Evolutionary conservation across 2,888 invertebrate species (phyloP).

Genomic region (Acanthosepion esculentum): DNA sequence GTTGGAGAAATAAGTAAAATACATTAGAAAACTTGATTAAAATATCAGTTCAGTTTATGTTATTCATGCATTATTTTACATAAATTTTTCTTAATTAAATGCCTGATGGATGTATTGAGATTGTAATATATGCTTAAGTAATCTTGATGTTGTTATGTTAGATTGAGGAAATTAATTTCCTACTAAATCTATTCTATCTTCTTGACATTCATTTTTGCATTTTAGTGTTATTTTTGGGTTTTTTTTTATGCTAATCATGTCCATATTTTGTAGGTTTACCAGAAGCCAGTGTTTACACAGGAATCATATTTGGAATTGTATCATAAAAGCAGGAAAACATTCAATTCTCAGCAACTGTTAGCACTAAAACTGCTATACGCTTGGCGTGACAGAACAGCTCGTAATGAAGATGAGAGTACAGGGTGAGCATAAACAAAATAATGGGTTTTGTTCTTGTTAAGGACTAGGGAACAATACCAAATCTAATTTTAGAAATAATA

Average conservation of each 20-base stretch:
- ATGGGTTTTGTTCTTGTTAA: not conserved
- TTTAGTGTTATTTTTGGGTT: not conserved
- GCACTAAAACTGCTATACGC: conserved; percentile 87
- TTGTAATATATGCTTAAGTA: too few species aligned
- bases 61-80: too few species aligned
- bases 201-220: not conserved
- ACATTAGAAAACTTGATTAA: too few species aligned
- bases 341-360: conserved; percentile 88
- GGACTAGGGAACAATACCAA: not conserved
- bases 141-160: not conserved
- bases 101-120: too few species aligned
- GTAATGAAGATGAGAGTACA: conserved; percentile 92
- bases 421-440: conserved; percentile 76
- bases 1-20: too few species aligned
- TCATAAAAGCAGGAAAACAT: conserved; percentile 84
- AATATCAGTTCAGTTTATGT: too few species aligned
- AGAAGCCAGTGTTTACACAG: conserved; percentile 83
- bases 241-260: conserved; percentile 4
- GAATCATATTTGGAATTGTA: conserved; percentile 86
- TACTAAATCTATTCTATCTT: not conserved
- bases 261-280: conserved; percentile 80
- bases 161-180: not conserved
- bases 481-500: not conserved
- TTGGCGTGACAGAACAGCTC: conserved; percentile 91
- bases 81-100: too few species aligned